These are phyloP conservation scores for Salvelinus sp. DNA, from an alignment of 2,113 vertebrate genomes.

Conservation along the genomic window DNA sequence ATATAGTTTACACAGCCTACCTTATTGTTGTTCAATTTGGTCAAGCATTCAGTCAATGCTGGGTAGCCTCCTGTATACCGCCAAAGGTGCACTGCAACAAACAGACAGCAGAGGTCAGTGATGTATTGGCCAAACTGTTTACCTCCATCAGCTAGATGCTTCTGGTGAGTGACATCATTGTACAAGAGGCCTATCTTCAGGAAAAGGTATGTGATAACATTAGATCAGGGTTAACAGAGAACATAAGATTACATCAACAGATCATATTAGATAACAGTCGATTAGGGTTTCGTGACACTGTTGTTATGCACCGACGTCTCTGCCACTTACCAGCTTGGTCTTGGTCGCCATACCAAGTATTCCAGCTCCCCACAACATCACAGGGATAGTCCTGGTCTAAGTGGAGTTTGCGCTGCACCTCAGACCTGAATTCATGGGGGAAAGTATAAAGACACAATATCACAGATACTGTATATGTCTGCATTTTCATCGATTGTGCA, in stretches of 20 bases:
- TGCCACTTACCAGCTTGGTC: conserved; percentile 87
- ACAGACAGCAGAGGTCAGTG: conserved; percentile 68
- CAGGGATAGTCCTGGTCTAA: conserved; percentile 85
- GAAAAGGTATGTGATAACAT: not conserved
- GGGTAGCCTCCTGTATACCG: conserved; percentile 93
- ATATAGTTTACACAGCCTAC: conserved; percentile 61
- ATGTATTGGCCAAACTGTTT: conserved; percentile 21
- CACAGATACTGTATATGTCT: not conserved
- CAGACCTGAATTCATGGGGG: conserved; percentile 70
- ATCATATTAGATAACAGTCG: not conserved
- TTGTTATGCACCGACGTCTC: not conserved
- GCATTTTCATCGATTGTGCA: not conserved
- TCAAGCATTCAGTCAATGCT: conserved; percentile 85
- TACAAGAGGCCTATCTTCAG: not conserved
- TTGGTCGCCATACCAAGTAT: conserved; percentile 95
- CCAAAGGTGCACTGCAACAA: conserved; percentile 90
- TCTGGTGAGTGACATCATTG: not conserved
- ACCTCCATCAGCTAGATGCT: not conserved
- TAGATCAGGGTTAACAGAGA: not conserved
- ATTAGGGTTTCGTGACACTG: not conserved
- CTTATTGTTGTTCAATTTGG: conserved; percentile 85
- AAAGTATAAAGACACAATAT: not conserved
- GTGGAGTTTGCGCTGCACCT: conserved; percentile 87
- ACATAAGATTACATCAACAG: not conserved
- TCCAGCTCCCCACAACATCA: conserved; percentile 95